A percentile compares a stretch with the other conserved stretches of the same genome.
Evolutionary conservation across 2,888 invertebrate genomes (phyloP).

Genomic region (Parapristionchus giblindavisi): DNA sequence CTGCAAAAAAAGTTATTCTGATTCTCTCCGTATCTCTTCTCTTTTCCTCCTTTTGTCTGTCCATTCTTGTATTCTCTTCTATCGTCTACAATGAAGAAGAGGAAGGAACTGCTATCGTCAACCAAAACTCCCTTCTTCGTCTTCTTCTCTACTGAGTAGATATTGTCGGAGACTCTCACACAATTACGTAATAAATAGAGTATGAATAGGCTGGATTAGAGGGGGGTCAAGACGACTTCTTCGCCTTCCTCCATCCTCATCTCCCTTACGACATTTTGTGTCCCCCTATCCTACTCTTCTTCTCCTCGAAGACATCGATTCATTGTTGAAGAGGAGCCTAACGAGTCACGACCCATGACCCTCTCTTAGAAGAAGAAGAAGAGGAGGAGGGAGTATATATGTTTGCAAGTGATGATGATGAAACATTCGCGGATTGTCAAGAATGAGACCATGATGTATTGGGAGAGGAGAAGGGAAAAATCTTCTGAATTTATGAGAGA

Average conservation of each 20-base stretch:
- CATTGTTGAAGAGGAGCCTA: constrained; percentile 38
- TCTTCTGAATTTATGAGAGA: constrained; percentile 5
- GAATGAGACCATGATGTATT: too few species aligned
- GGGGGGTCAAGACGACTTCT: background rate
- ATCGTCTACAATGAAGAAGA: too few species aligned
- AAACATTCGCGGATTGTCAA: too few species aligned
- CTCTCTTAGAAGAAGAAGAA: constrained; percentile 25
- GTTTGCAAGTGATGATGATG: too few species aligned
- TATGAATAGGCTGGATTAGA: constrained; percentile 37
- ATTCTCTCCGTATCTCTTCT: background rate
- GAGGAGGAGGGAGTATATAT: background rate
- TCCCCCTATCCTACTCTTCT: constrained; percentile 23
- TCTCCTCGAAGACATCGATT: constrained; percentile 9
- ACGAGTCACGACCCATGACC: constrained; percentile 35
- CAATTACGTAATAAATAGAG: constrained; percentile 41
- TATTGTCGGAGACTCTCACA: constrained; percentile 15
- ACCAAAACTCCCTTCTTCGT: constrained; percentile 24
- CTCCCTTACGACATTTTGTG: too few species aligned
- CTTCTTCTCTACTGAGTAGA: constrained; percentile 9
- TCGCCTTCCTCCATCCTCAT: background rate
- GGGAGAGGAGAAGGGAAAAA: constrained; percentile 15
- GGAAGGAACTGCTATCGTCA: constrained; percentile 16
- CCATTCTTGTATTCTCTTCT: background rate
- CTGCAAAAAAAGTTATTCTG: background rate
- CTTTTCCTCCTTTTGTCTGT: background rate